These are phyloP conservation scores for Nemotelus pantherinus DNA, from an alignment of 2,888 invertebrate species.

Conservation along the genomic window DNA sequence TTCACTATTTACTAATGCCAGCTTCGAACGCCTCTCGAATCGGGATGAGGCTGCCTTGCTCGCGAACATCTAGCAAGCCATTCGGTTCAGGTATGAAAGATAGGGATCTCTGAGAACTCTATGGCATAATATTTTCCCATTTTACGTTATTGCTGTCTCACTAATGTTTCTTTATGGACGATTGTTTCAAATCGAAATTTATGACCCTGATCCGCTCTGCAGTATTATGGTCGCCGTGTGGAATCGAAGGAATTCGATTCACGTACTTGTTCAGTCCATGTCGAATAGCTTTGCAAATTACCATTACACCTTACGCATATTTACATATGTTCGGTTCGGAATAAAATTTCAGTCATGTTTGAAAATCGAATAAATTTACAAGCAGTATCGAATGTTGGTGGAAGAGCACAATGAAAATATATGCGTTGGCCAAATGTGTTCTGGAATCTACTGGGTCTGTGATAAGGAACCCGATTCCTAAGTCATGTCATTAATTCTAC, in stretches of 20 bases:
- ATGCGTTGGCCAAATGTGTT: too few relatives aligned
- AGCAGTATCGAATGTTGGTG: too few relatives aligned
- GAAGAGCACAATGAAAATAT: too few relatives aligned
- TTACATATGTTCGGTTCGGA: background rate
- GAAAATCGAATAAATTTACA: background rate
- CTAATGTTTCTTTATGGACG: constrained; percentile 56
- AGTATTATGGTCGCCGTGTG: background rate
- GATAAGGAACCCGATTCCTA: too few relatives aligned
- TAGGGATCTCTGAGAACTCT: constrained; percentile 53
- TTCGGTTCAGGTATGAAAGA: constrained; percentile 47
- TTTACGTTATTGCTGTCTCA: constrained; percentile 56
- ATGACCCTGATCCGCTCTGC: constrained; percentile 40
- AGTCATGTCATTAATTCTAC: too few relatives aligned
- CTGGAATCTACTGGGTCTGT: too few relatives aligned
- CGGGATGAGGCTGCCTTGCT: background rate
- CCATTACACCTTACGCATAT: constrained; percentile 6
- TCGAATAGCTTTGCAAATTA: constrained; percentile 30
- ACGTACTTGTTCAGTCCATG: constrained; percentile 9
- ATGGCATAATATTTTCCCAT: constrained; percentile 56
- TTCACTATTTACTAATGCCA: constrained; percentile 24
- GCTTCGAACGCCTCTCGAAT: constrained; percentile 17
- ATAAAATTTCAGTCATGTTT: background rate
- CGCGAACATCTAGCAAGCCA: background rate
- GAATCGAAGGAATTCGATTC: constrained; percentile 1
- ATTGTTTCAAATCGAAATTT: constrained; percentile 55